A percentile compares a stretch with the other conserved stretches of the same genome.
These are phyloP conservation scores for Octomys mimax DNA, from an alignment of 2,797 vertebrate genomes.

Conservation along the genomic window DNA sequence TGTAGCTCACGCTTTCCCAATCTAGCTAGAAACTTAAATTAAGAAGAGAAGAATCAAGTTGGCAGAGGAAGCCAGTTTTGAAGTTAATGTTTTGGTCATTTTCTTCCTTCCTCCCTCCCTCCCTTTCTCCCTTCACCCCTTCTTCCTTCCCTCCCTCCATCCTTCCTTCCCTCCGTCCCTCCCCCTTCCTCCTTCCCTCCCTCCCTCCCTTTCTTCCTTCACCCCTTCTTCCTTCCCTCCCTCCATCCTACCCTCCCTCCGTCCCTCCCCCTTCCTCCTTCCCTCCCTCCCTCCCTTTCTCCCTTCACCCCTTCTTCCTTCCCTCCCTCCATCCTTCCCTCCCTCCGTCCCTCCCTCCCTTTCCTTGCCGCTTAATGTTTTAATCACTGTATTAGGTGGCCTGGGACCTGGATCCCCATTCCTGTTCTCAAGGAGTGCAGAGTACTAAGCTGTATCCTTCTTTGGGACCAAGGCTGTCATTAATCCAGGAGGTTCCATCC, in stretches of 20 bases:
- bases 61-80: background rate
- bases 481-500: background rate
- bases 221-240: background rate
- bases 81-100: background rate
- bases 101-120: background rate
- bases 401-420: background rate
- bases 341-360: background rate
- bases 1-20: background rate
- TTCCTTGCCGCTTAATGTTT: background rate
- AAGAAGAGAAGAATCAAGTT: background rate
- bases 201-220: background rate
- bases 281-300: too few relatives aligned
- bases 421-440: background rate
- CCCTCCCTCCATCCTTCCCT: too few relatives aligned
- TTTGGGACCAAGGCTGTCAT: background rate
- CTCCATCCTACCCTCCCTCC: background rate
- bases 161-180: fast-evolving
- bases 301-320: background rate
- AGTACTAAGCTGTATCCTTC: fast-evolving
- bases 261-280: too few relatives aligned
- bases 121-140: too few relatives aligned
- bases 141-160: fast-evolving
- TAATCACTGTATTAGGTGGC: background rate
- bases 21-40: background rate
- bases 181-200: too few relatives aligned